Base-by-base conservation (phyloP, 1,140 invertebrate genomes). In the Sarcophaga peregrina region DNA sequence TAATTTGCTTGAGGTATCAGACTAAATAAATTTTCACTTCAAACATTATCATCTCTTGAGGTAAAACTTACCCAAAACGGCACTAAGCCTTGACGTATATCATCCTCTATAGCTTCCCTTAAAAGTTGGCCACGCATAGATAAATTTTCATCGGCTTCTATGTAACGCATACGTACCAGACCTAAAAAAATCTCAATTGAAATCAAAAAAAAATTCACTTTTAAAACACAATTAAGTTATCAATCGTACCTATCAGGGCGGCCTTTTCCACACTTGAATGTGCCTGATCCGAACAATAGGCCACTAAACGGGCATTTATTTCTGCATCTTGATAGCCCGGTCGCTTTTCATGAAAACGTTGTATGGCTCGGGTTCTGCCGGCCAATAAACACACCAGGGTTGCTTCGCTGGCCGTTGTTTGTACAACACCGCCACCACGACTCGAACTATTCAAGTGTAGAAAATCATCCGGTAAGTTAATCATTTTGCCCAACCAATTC, bases 181-280 rank as follows among this genome's bases (percentile, higher is more conserved):
- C 97, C 97, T 93, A 85, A 7, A 85, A 7, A 72, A 13, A 72
- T 54, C 1, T 37, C 7, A 73, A 52, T 73, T 10, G n/a, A 81
- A 68, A 58, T 74, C 13, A 68, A 50, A 15, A 47, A 54, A 80
- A 81, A 45, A 15, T 54, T 54, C 10, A 37, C 4, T 37, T 37
- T 37, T 37, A 37, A 37, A 37, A 17, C 3, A 62, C 25, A 37
- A 37, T 37, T 37, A 37, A 37, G 25, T 1, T 47, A 52, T 17
- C 58, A 20, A 72, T 88, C 90, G 86, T 82, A 87, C 95, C 95
- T 85, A 97, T 96, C 3, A 98, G 91, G 17, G 96, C 97, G 72
- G 97, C 97, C 91, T 99, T 99, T 91, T 99, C 98, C 5, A 99
- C 97, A 25, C 97, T 98, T 0, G 97, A 98, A 91, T 99, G 97